phyloP scores from a whole-genome alignment of 2,113 vertebrate species.

The Myxocyprinus asiaticus region DNA sequence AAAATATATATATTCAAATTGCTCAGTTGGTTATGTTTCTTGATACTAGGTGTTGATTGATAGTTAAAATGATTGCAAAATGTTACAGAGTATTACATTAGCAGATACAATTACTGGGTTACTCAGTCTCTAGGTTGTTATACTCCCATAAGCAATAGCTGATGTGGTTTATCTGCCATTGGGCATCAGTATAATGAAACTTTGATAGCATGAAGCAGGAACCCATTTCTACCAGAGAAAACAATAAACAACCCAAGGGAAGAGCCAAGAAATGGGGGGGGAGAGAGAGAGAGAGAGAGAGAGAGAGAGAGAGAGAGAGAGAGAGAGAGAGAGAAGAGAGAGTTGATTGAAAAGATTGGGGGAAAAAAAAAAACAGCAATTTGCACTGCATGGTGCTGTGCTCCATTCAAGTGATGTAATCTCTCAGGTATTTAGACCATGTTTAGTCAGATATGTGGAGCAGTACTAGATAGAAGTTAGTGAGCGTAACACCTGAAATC shows the following conservation, averaged over 20 bases:
- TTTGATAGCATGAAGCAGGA: neutral
- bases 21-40: too few relatives aligned
- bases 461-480: neutral
- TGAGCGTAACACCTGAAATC: neutral
- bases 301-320: neutral
- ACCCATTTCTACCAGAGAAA: conserved; percentile 23
- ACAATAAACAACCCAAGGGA: conserved; percentile 27
- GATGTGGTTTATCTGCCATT: neutral
- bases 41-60: too few relatives aligned
- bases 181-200: neutral
- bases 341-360: neutral
- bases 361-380: conserved; percentile 1
- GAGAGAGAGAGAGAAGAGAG: neutral
- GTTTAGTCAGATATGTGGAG: neutral
- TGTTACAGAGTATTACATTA: neutral
- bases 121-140: neutral
- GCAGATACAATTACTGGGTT: neutral
- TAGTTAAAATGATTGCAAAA: neutral
- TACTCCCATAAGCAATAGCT: neutral
- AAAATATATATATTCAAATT: too few relatives aligned
- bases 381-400: conserved; percentile 1
- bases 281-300: neutral
- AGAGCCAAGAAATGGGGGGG: neutral
- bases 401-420: neutral
- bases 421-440: neutral